Percentiles rank a stretch among this genome's conserved stretches.
Conservation (phyloP, 2,888 invertebrate species). For the Drosophila fulvimacula region DNA sequence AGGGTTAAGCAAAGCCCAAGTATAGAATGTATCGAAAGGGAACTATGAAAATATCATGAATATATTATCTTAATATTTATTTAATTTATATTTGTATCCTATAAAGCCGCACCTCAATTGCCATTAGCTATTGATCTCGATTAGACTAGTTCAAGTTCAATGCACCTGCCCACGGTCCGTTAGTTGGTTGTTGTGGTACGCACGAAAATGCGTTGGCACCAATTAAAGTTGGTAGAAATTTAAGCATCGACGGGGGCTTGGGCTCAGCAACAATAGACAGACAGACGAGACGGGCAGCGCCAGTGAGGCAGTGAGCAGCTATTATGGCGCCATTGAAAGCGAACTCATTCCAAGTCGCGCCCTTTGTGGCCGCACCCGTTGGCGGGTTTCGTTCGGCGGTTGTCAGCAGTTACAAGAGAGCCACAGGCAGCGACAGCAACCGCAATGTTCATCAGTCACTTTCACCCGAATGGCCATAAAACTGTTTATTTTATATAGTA, state of each 20-base stretch:
- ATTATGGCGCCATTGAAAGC: slow-evolving; percentile 67
- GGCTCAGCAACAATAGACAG: slow-evolving; percentile 50
- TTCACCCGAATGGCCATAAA: slow-evolving; percentile 73
- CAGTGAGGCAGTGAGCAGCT: slow-evolving; percentile 31
- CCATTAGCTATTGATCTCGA: not conserved
- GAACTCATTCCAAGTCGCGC: slow-evolving; percentile 67
- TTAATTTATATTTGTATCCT: not conserved
- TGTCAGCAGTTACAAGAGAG: slow-evolving; percentile 64
- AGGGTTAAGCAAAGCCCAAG: not conserved
- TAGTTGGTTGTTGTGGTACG: slow-evolving; percentile 35
- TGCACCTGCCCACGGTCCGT: slow-evolving; percentile 42
- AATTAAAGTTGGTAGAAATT: slow-evolving; percentile 60
- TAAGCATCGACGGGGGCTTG: slow-evolving; percentile 31
- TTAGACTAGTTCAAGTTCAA: slow-evolving; percentile 52
- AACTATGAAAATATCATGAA: not conserved
- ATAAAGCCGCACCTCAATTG: not conserved
- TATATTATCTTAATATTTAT: not conserved
- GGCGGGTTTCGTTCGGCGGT: slow-evolving; percentile 39
- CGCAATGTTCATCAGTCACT: slow-evolving; percentile 75
- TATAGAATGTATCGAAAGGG: not conserved
- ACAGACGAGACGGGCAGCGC: too few relatives aligned
- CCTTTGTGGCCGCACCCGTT: slow-evolving; percentile 72
- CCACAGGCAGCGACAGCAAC: slow-evolving; percentile 42
- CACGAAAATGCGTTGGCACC: slow-evolving; percentile 72
- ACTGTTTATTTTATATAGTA: slow-evolving; percentile 52